phyloP scores from a whole-genome alignment of 2,797 vertebrate species.

The Hypotaenidia philippensis region DNA sequence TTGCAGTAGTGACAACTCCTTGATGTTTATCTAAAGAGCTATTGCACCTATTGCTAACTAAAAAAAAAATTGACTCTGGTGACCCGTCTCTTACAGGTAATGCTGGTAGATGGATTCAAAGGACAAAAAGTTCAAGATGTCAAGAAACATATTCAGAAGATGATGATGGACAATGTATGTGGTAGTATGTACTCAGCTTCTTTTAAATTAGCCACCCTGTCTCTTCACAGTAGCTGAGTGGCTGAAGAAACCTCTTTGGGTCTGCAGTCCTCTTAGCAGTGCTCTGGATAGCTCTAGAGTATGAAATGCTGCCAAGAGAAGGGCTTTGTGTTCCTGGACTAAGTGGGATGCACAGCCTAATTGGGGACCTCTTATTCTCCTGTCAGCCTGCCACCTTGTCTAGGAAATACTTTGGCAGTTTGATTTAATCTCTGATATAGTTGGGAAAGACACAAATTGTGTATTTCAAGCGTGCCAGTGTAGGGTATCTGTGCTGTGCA shows the following conservation, averaged over 20 bases:
- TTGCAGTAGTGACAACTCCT: neutral
- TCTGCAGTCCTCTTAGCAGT: neutral
- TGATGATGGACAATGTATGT: conserved; percentile 90
- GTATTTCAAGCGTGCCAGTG: neutral
- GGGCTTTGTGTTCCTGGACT: neutral
- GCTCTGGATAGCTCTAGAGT: neutral
- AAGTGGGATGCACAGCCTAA: neutral
- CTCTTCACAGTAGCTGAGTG: neutral
- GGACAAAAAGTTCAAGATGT: conserved; percentile 95
- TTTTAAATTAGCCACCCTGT: neutral
- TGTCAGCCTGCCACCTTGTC: neutral
- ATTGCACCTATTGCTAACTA: neutral
- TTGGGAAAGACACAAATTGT: neutral
- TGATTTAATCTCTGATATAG: neutral
- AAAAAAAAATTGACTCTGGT: neutral
- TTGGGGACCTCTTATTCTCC: neutral
- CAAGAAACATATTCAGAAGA: conserved; percentile 94
- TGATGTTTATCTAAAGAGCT: neutral
- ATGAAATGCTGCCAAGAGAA: neutral
- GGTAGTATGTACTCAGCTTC: neutral
- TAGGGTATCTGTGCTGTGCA: neutral
- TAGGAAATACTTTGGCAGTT: neutral
- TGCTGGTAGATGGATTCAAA: conserved; percentile 94
- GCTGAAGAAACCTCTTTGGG: neutral
- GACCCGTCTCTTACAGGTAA: conserved; percentile 82